A percentile compares a stretch with the other conserved stretches of the same genome.
phyloP scores from a whole-genome alignment of 2,888 invertebrate species.

The Athrips mouffetella region DNA sequence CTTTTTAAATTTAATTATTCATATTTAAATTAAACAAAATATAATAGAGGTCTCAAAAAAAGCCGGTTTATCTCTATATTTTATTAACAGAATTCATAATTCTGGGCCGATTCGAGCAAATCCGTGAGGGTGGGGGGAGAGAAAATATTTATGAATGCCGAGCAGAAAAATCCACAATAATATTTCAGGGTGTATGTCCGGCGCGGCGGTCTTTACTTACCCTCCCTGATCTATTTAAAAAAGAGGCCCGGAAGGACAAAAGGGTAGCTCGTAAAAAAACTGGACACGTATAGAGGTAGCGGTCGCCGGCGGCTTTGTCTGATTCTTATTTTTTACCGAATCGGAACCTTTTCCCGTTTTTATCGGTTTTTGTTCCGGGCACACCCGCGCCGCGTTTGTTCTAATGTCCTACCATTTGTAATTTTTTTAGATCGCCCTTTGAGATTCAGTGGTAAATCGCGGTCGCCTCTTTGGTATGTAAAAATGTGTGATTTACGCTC shows the following conservation, averaged over 20 bases:
- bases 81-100: conserved; percentile 78
- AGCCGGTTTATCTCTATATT: conserved; percentile 76
- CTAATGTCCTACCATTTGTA: conserved; percentile 74
- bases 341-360: conserved; percentile 74
- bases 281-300: conserved; percentile 73
- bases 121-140: conserved; percentile 38
- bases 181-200: conserved; percentile 73
- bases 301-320: conserved; percentile 68
- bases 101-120: conserved; percentile 72
- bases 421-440: conserved; percentile 52
- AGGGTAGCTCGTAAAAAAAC: conserved; percentile 72
- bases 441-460: conserved; percentile 51
- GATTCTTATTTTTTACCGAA: conserved; percentile 78
- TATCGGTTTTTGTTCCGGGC: conserved; percentile 77
- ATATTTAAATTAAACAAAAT: conserved; percentile 79
- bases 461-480: conserved; percentile 55
- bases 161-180: conserved; percentile 79
- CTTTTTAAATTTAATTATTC: conserved; percentile 78
- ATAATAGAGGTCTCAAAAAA: conserved; percentile 73
- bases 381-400: conserved; percentile 62
- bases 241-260: conserved; percentile 77
- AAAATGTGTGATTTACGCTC: conserved; percentile 56
- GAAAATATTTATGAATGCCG: conserved; percentile 76
- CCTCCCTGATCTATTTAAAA: conserved; percentile 77
- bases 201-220: conserved; percentile 64